Evolutionary conservation across 35 echinoderm and acorn worm genomes (phyloP), one percentile per base, ranked within the genome.

Genomic region (Stichopus chloronotus): DNA sequence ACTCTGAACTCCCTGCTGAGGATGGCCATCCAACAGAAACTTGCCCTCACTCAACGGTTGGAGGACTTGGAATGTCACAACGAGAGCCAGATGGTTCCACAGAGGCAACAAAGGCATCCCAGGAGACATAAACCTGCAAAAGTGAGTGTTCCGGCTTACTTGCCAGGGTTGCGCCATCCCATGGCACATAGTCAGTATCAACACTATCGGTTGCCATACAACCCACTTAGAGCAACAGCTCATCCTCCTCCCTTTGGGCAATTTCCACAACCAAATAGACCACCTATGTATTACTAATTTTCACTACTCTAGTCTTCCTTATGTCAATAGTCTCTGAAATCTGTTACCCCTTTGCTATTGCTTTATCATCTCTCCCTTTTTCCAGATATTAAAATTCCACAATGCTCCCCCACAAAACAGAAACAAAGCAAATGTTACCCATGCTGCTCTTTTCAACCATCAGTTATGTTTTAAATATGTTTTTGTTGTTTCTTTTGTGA

Each of bases 21-120:
- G 79, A 98, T 98, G 97, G 97, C 97, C 52, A 98, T 98, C 58
- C 97, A 98, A 76, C 97, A 98, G 93, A 98, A 98, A 90, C 83
- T 96, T n/a, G 95, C 97, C 24, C 88, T 98, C 30, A 98, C 97
- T n/a, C 97, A 98, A 57, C 85, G 95, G 12, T 88, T 98, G 54
- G 97, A 98, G 86, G 97, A 96, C 72, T 84, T 96, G 61, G 97
- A 96, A 81, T 94, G 94, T 83, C 93, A 89, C 78, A 95, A 93
- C 22, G 97, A 98, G 90, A 94, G 87, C 52, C 95, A 96, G 93
- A 93, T 95, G 92, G 53, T 17, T 63, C 92, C 74, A 12, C 87
- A 61, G 11, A 68, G 52, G 20, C 91, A 82, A 25, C 24, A 21
- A 69, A 91, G 90, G 90, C 77, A 69, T 10, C 86, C 85, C 11